Evolutionary conservation across 2,797 vertebrate genomes (phyloP).

Genomic region (Leptodactylus fallax): DNA sequence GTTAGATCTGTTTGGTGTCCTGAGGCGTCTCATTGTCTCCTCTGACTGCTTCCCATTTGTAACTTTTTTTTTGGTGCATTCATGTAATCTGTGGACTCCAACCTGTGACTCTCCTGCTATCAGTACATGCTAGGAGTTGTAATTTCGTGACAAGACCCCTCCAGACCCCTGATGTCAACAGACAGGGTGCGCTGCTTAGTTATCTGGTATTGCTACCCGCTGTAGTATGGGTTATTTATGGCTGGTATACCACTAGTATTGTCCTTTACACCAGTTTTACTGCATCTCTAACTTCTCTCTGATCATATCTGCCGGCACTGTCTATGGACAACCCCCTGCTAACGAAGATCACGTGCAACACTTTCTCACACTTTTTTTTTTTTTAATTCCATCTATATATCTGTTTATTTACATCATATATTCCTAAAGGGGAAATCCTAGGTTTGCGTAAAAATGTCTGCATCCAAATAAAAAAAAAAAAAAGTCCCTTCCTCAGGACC

Average conservation of each 20-base stretch:
- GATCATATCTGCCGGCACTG: too few species aligned
- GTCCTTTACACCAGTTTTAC: too few species aligned
- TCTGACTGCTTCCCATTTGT: neutral
- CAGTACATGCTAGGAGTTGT: neutral
- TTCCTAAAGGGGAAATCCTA: too few species aligned
- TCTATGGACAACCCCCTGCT: too few species aligned
- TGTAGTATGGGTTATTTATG: neutral
- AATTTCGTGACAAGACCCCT: neutral
- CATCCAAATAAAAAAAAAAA: too few species aligned
- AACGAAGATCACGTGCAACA: too few species aligned
- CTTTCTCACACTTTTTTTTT: neutral
- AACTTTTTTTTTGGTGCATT: neutral
- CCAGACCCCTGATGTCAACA: neutral
- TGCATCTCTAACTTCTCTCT: too few species aligned
- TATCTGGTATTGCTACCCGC: neutral
- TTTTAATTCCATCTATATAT: neutral
- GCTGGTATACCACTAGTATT: neutral
- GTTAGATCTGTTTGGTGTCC: neutral
- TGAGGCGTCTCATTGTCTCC: neutral
- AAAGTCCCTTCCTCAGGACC: neutral
- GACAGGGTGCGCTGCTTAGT: neutral
- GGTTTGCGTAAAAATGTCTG: too few species aligned
- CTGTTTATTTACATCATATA: neutral
- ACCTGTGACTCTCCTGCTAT: neutral
- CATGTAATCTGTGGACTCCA: neutral